Evolutionary conservation across 1,140 invertebrate species (phyloP).

Genomic region (Hyphantria cunea): DNA sequence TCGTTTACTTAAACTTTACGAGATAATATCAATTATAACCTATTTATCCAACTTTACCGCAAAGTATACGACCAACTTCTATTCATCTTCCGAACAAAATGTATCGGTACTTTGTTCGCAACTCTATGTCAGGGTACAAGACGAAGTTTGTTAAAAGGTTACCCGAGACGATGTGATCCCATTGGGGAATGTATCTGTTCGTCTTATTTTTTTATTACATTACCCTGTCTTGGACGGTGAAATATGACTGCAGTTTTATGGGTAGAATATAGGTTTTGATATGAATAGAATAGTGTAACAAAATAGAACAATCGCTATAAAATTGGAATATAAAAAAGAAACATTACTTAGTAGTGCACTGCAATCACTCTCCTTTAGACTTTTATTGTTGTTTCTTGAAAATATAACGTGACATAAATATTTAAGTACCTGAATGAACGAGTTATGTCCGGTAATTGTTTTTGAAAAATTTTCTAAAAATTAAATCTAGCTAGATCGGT

Average conservation of each 20-base stretch:
- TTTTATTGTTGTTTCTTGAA: too few species aligned
- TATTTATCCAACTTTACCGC: too few species aligned
- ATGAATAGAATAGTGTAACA: background rate
- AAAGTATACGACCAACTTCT: constrained; percentile 3
- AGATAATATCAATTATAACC: too few species aligned
- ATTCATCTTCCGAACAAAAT: constrained; percentile 29
- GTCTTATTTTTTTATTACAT: background rate
- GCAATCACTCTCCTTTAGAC: too few species aligned
- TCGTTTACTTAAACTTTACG: too few species aligned
- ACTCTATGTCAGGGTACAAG: constrained; percentile 46
- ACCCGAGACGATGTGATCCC: constrained; percentile 24
- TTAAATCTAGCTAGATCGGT: too few species aligned
- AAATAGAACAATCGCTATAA: background rate
- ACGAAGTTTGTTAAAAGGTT: constrained; percentile 42
- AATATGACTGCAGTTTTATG: background rate
- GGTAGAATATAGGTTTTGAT: background rate
- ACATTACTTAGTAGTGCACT: too few species aligned
- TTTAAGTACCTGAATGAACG: too few species aligned
- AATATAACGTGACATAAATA: too few species aligned
- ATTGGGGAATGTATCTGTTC: background rate
- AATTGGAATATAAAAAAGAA: background rate
- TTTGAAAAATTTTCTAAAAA: too few species aligned
- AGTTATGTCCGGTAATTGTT: too few species aligned
- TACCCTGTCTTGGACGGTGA: background rate
- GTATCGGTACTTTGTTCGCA: constrained; percentile 50